A percentile compares a stretch with the other conserved stretches of the same genome.
Evolutionary conservation across 2,113 vertebrate genomes (phyloP).

Genomic region (Vulpes lagopus): DNA sequence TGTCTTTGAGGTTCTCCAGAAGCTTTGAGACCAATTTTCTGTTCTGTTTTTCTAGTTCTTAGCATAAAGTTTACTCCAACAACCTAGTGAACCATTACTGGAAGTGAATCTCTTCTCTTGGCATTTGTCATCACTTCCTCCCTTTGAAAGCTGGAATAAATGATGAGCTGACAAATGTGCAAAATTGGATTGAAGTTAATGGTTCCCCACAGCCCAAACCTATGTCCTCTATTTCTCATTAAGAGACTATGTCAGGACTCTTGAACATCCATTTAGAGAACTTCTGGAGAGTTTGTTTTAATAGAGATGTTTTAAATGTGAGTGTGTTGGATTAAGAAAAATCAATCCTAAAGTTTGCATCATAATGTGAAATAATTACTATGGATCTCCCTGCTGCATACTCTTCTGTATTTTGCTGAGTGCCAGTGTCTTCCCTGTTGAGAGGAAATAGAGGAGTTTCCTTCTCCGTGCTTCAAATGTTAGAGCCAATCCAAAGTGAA

Average conservation of each 20-base stretch:
- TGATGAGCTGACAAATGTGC: neutral
- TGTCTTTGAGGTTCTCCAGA: neutral
- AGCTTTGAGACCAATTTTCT: neutral
- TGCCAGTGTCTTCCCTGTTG: neutral
- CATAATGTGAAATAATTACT: neutral
- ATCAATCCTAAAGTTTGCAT: neutral
- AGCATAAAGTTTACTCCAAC: neutral
- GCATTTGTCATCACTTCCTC: neutral
- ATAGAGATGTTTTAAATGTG: neutral
- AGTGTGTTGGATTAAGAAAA: slow-evolving; percentile 1
- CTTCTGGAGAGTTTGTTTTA: neutral
- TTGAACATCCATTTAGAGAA: neutral
- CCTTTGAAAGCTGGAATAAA: slow-evolving; percentile 9
- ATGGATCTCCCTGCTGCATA: neutral
- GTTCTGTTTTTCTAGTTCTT: slow-evolving; percentile 3
- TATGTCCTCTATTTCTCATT: neutral
- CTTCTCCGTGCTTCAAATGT: slow-evolving; percentile 5
- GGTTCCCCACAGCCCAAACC: neutral
- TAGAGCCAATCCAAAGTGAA: neutral
- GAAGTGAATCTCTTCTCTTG: neutral
- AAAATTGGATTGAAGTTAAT: neutral
- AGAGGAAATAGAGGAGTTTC: slow-evolving; percentile 17
- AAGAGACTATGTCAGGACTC: neutral
- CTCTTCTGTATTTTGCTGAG: neutral
- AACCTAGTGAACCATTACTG: neutral